Base-by-base conservation (phyloP, 2,113 vertebrate species). In the Perca fluviatilis region DNA sequence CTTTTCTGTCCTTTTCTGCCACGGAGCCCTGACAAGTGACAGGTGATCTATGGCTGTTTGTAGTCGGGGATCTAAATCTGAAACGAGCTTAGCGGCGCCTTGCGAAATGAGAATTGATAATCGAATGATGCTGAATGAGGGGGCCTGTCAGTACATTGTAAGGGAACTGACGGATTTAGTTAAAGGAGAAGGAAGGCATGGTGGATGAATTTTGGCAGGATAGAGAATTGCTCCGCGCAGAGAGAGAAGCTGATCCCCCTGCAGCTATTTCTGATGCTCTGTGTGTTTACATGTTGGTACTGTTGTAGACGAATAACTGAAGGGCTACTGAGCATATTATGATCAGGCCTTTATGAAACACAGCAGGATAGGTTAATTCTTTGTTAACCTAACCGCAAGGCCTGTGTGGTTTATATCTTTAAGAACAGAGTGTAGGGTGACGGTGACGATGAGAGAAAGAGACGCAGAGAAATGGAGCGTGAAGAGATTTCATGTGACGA, bases 31-130 rank as follows among this genome's bases (percentile, higher is more conserved):
- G 89, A 91, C 88, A 90, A 90, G 82, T 93, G 92, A 92, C 91
- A 93, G 88, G 88, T 95, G 93, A 95, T 92, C 88, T 90, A 91
- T 91, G 87, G 77, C 87, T 68, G 86, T 92, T 89, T 79, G 72
- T 82, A 92, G 89, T 86, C 83, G 30, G 62, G 82, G 74, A 89
- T 91, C 84, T 91, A 91, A 94, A 92, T 92, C 88, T 87, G 88
- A 90, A 93, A 92, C 65, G 58, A 93, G 91, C 89, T 92, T 89
- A 91, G 84, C 82, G 61, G 63, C 62, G 8, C 79, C 86, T 90
- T 40, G 57, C 56, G 53, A 90, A 94, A 94, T 92, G 93, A 93
- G 92, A 92, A 93, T 94, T 94, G 93, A 94, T 95, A 91, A 93
- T 93, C 79, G 82, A 93, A 91, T 93, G 91, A 94, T 92, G 89